A percentile compares a stretch with the other conserved stretches of the same genome.
Conservation (phyloP, 1,140 invertebrate species). For the Ceratina calcarata region DNA sequence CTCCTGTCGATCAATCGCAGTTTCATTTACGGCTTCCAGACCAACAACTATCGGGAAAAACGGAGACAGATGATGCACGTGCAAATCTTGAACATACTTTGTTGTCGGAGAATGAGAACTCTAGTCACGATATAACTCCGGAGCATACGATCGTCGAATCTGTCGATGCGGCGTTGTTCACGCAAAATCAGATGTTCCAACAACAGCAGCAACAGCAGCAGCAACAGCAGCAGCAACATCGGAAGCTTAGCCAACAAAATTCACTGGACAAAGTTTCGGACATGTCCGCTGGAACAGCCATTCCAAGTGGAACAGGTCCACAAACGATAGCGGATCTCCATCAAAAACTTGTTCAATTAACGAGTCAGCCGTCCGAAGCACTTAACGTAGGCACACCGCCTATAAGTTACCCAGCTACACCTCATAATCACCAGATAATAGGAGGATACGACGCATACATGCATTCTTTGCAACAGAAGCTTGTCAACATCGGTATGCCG, state of each 20-base stretch:
- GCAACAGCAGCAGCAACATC: conserved; percentile 68
- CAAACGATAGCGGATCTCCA: conserved; percentile 82
- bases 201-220: conserved; percentile 64
- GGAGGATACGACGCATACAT: conserved; percentile 82
- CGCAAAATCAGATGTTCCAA: conserved; percentile 71
- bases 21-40: conserved; percentile 72
- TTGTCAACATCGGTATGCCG: conserved; percentile 80
- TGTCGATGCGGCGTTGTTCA: conserved; percentile 64
- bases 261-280: conserved; percentile 79
- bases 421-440: conserved; percentile 78
- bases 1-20: conserved; percentile 64
- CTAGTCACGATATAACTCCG: conserved; percentile 77
- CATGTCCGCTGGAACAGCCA: background rate
- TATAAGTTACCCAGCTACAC: conserved; percentile 82
- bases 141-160: conserved; percentile 77
- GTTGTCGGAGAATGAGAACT: conserved; percentile 76
- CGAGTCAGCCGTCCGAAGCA: conserved; percentile 81
- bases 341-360: conserved; percentile 81
- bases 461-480: conserved; percentile 83
- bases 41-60: conserved; percentile 58
- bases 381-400: conserved; percentile 78
- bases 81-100: conserved; percentile 75
- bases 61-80: conserved; percentile 71
- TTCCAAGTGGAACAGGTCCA: conserved; percentile 68
- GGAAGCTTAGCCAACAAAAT: conserved; percentile 81